Evolutionary conservation across 2,888 invertebrate species (phyloP), one percentile per base, ranked within the genome.

Genomic region (Heliconius cydno): DNA sequence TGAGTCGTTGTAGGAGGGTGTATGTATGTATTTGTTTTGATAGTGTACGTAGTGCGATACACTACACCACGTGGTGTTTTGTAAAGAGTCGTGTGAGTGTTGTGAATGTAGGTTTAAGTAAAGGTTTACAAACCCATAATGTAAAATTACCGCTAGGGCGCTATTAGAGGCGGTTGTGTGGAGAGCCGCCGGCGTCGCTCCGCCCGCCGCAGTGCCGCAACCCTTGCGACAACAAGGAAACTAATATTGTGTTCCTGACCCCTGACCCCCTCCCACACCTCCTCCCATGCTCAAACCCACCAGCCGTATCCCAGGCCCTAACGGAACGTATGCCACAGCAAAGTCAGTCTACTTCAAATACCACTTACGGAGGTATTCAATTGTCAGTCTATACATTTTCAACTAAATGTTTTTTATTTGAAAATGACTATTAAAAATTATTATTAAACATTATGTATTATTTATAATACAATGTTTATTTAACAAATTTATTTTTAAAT

Each of bases 141-240:
- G 94, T 92, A 93, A 94, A 94, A 94, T 94, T 94, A 94, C 94
- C 94, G 94, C 94, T 94, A 94, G 91, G 92, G 94, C 94, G 93
- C 93, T 92, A 93, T 90, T 91, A 94, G 92, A 92, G 93, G 94
- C 94, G 94, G 93, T 92, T 87, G 92, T 89, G 93, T 91, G 92
- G 88, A 90, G 90, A 89, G 90, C 91, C 91, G 92, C 92, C 88
- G 92, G 90, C 89, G 91, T 91, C 92, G 92, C 93, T 92, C 93
- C 94, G 92, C 91, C 91, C 92, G 92, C 93, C 91, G 93, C 94
- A 90, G 92, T 92, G 92, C 94, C 93, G 94, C 92, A 91, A 93
- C 95, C 95, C 95, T 95, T 95, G 95, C 95, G 95, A 95, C 94
- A 95, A 95, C 95, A 95, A 95, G 93, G 94, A 95, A 95, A 95